Conservation (phyloP, 2,888 invertebrate species). For the Xanthorhoe spadicearia region DNA sequence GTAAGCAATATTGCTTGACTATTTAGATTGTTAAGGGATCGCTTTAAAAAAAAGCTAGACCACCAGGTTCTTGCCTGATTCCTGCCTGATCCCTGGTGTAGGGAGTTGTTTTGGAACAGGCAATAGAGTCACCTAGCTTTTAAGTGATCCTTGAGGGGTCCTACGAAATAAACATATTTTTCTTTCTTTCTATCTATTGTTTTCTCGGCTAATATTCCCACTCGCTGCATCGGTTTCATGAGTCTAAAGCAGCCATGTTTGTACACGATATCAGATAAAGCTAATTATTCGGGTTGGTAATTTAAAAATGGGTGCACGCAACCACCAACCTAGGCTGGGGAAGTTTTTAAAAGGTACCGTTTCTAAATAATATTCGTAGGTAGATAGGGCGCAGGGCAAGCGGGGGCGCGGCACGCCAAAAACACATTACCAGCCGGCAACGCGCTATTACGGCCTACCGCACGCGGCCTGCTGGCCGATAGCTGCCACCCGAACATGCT, state of each 20-base stretch:
- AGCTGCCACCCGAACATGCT: slow-evolving; percentile 77
- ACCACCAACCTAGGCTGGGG: slow-evolving; percentile 72
- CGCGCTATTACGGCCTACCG: slow-evolving; percentile 80
- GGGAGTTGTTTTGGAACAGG: too few relatives aligned
- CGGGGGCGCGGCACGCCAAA: slow-evolving; percentile 79
- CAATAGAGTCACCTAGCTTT: too few relatives aligned
- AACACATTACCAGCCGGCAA: slow-evolving; percentile 77
- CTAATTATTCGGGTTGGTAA: slow-evolving; percentile 75
- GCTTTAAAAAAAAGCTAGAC: too few relatives aligned
- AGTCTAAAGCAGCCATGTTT: slow-evolving; percentile 58
- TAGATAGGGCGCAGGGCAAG: slow-evolving; percentile 65
- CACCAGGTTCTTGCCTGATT: too few relatives aligned
- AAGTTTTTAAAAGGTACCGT: slow-evolving; percentile 72
- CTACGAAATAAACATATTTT: too few relatives aligned
- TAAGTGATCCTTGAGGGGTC: too few relatives aligned
- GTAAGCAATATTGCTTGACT: neutral
- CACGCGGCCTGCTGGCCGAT: slow-evolving; percentile 73
- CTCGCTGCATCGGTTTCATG: neutral
- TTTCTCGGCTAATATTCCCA: slow-evolving; percentile 66
- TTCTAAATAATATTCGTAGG: slow-evolving; percentile 71
- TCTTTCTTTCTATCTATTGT: too few relatives aligned
- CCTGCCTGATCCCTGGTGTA: too few relatives aligned
- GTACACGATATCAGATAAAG: slow-evolving; percentile 74
- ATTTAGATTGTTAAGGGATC: too few relatives aligned
- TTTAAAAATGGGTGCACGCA: slow-evolving; percentile 75